These are phyloP conservation scores for Lepus americanus DNA, from an alignment of 2,113 vertebrate species.

Conservation along the genomic window DNA sequence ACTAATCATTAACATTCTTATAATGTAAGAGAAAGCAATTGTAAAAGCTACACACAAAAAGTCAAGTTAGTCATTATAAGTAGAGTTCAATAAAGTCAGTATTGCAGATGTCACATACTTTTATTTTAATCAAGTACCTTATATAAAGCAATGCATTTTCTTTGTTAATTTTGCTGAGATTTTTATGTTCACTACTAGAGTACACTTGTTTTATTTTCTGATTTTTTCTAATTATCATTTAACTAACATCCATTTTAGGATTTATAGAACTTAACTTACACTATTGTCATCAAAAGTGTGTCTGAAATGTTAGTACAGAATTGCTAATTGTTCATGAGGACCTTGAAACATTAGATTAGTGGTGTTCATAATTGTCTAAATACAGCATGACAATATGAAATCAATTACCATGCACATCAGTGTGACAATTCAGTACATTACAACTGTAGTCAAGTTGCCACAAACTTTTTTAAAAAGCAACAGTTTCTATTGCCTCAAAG, in stretches of 20 bases:
- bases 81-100: constrained; percentile 33
- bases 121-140: constrained; percentile 40
- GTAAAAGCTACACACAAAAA: neutral
- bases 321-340: constrained; percentile 76
- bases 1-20: constrained; percentile 42
- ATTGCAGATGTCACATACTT: neutral
- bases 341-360: constrained; percentile 82
- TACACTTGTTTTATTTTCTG: constrained; percentile 38
- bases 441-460: constrained; percentile 51
- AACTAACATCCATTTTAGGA: constrained; percentile 54
- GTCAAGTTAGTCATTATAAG: neutral
- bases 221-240: constrained; percentile 50
- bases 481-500: neutral
- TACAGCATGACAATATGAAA: constrained; percentile 80
- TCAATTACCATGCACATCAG: constrained; percentile 75
- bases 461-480: constrained; percentile 12
- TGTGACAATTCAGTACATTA: constrained; percentile 73
- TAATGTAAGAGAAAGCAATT: neutral
- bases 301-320: constrained; percentile 70
- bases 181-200: constrained; percentile 2
- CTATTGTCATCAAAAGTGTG: constrained; percentile 27
- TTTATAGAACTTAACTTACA: constrained; percentile 51
- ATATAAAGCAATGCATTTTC: constrained; percentile 61
- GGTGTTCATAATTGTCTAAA: constrained; percentile 80
- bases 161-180: constrained; percentile 30